Percentiles rank a stretch among this genome's conserved stretches.
Conservation (phyloP, 2,888 invertebrate genomes). For the Spodoptera exigua region DNA sequence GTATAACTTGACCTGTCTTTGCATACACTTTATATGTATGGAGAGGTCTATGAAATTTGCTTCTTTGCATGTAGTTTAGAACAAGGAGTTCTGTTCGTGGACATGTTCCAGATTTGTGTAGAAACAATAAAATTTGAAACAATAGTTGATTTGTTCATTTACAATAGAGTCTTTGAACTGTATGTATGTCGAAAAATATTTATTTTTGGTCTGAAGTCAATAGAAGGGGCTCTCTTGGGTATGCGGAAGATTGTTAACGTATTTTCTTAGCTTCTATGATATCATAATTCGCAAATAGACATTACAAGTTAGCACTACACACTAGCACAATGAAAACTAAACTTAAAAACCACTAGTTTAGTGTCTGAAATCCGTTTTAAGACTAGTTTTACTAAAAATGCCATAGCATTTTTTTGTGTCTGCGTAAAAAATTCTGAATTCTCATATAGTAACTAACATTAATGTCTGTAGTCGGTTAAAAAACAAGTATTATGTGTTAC, state of each 20-base stretch:
- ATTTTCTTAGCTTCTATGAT: conserved; percentile 9
- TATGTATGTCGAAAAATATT: conserved; percentile 58
- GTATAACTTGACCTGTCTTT: conserved; percentile 53
- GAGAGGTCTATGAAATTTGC: conserved; percentile 54
- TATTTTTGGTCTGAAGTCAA: conserved; percentile 52
- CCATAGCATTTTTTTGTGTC: too few species aligned
- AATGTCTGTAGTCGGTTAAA: too few species aligned
- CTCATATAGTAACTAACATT: too few species aligned
- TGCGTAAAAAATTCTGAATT: too few species aligned
- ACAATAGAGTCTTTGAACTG: conserved; percentile 58
- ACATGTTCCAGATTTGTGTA: conserved; percentile 56
- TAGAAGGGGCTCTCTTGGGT: conserved; percentile 35
- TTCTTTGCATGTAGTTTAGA: conserved; percentile 57
- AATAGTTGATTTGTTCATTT: conserved; percentile 55
- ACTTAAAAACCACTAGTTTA: too few species aligned
- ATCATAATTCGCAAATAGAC: conserved; percentile 23
- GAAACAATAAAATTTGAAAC: conserved; percentile 57
- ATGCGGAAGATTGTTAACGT: conserved; percentile 15
- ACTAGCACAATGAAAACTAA: not conserved
- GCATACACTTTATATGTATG: conserved; percentile 30
- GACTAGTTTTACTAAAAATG: too few species aligned
- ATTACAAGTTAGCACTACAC: not conserved
- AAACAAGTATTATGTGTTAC: not conserved
- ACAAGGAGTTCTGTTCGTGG: conserved; percentile 53
- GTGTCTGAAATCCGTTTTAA: too few species aligned